phyloP scores from a whole-genome alignment of 2,888 invertebrate genomes.

The Caenorhabditis sp. region DNA sequence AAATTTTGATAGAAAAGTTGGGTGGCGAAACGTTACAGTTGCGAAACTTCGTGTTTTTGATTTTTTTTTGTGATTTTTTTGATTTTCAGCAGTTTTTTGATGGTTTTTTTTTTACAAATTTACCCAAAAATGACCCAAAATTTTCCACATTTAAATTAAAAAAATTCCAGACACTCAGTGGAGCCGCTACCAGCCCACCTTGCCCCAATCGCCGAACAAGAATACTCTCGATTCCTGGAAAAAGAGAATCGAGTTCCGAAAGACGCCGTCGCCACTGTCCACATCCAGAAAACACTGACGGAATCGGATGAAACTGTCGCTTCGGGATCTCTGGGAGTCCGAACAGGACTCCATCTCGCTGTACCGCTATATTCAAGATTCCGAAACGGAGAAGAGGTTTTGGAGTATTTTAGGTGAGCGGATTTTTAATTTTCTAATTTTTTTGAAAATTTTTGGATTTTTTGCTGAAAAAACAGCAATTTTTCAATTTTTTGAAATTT shows the following conservation, averaged over 20 bases:
- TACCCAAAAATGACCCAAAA: too few species aligned
- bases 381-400: slow-evolving; percentile 69
- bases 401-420: slow-evolving; percentile 73
- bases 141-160: background rate
- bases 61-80: too few species aligned
- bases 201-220: slow-evolving; percentile 59
- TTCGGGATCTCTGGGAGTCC: slow-evolving; percentile 74
- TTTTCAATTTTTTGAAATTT: background rate
- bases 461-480: background rate
- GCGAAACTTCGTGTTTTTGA: too few species aligned
- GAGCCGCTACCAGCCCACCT: slow-evolving; percentile 39
- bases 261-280: slow-evolving; percentile 71
- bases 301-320: slow-evolving; percentile 74
- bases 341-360: slow-evolving; percentile 76
- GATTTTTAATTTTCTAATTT: background rate
- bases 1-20: too few species aligned
- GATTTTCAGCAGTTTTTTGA: too few species aligned
- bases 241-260: slow-evolving; percentile 69
- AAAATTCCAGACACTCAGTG: slow-evolving; percentile 40
- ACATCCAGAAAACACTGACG: slow-evolving; percentile 58
- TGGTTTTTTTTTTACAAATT: too few species aligned
- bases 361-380: slow-evolving; percentile 76
- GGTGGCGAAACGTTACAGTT: too few species aligned
- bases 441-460: slow-evolving; percentile 13
- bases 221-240: slow-evolving; percentile 73